These are phyloP conservation scores for Cyclopterus lumpus DNA, from an alignment of 2,797 vertebrate species.

Conservation along the genomic window DNA sequence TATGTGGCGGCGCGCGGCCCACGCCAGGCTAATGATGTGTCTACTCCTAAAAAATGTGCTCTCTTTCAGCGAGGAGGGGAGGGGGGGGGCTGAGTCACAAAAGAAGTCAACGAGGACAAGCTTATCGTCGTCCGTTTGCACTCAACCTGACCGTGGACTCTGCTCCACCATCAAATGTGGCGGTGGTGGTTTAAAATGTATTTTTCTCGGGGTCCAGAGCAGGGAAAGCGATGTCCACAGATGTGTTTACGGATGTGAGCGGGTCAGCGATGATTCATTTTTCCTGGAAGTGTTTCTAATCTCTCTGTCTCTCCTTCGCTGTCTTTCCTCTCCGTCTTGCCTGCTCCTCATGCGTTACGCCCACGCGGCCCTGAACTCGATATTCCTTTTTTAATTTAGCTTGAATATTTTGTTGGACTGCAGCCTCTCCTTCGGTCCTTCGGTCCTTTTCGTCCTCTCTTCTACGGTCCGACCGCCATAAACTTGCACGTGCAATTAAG, in stretches of 20 bases:
- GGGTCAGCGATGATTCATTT: constrained; percentile 26
- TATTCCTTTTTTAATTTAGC: constrained; percentile 25
- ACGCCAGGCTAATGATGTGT: constrained; percentile 61
- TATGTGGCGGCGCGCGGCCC: constrained; percentile 31
- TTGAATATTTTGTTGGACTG: constrained; percentile 12
- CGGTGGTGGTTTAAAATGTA: background rate
- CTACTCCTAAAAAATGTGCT: constrained; percentile 31
- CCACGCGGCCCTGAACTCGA: constrained; percentile 11
- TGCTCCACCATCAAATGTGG: constrained; percentile 43
- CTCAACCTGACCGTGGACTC: constrained; percentile 23
- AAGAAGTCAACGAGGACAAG: constrained; percentile 50
- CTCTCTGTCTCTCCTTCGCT: constrained; percentile 11
- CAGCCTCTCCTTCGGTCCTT: constrained; percentile 11
- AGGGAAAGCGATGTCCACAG: constrained; percentile 20
- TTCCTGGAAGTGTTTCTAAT: constrained; percentile 32
- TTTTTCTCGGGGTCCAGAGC: constrained; percentile 7
- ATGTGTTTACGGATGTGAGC: constrained; percentile 51
- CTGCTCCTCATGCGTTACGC: background rate
- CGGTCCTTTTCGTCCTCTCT: background rate
- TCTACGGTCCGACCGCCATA: constrained; percentile 28
- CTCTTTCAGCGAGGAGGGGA: constrained; percentile 24
- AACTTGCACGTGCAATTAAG: constrained; percentile 10
- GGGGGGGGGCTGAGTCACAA: constrained; percentile 45
- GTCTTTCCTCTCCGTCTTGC: background rate
- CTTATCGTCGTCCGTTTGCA: constrained; percentile 40